Base-by-base conservation (phyloP, 2,888 invertebrate genomes). In the Lamellibrachia columna region DNA sequence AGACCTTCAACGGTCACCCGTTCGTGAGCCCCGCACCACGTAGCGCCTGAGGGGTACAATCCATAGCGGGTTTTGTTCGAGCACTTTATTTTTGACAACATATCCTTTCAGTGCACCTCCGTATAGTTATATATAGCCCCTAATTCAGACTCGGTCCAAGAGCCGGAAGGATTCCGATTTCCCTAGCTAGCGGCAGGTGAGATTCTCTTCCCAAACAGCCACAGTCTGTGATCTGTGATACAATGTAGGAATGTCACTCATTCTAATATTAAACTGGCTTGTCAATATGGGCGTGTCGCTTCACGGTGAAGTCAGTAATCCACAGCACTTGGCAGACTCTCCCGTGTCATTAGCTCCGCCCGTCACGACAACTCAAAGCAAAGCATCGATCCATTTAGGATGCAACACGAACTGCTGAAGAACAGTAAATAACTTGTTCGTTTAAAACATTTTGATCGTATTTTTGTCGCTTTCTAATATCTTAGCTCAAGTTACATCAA, bases 1-100 rank as follows among this genome's bases (percentile, higher is more conserved):
- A 75, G 22, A 75, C 75, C 75, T 75, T 75, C 75, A 75, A 22
- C 75, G 15, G 75, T 75, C 75, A n/a, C 75, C 6, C 55, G n/a
- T 4, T 75, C 75, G 75, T 75, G 22, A 75, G n/a, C 75, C n/a
- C 15, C n/a, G n/a, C 75, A 75, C 75, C n/a, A 4, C 75, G 4
- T 22, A 22, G 75, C 6, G 75, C 75, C 75, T 4, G 75, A 11
- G 75, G 75, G 75, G 22, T 22, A 75, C 75, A 75, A 3, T 3
- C 22, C 22, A 75, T n/a, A 75, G 15, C 75, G 22, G 75, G 22
- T 75, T 75, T 75, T 75, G 75, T 75, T 75, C 75, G 75, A 75
- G 75, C 75, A 75, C 75, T 75, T 75, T 75, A 75, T 75, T 75
- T 75, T 75, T 75, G 75, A 75, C 75, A 75, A 75, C 75, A 22